Evolutionary conservation across 1,140 invertebrate species (phyloP).

Genomic region (Drosophila ironensis): DNA sequence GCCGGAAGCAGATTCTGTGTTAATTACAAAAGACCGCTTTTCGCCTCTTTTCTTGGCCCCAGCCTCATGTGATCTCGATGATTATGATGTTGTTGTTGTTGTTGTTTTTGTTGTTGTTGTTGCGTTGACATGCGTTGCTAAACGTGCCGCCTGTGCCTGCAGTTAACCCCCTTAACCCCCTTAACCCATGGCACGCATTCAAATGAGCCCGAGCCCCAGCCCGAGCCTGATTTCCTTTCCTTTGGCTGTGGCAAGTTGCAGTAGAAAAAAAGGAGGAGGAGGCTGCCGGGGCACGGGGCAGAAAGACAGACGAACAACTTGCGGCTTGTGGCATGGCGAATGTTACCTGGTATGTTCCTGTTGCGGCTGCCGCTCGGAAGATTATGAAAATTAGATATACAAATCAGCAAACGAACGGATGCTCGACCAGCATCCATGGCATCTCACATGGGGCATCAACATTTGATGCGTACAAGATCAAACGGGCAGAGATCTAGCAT

Average conservation of each 20-base stretch:
- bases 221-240: slow-evolving; percentile 71
- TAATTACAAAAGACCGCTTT: slow-evolving; percentile 67
- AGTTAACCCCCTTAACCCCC: background rate
- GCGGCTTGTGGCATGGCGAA: slow-evolving; percentile 51
- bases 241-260: slow-evolving; percentile 21
- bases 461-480: slow-evolving; percentile 64
- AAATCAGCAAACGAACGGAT: slow-evolving; percentile 79
- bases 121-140: slow-evolving; percentile 79
- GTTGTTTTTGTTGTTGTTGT: slow-evolving; percentile 52
- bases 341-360: slow-evolving; percentile 15
- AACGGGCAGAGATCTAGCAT: slow-evolving; percentile 13
- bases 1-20: slow-evolving; percentile 75
- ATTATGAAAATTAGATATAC: slow-evolving; percentile 82
- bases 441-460: slow-evolving; percentile 53
- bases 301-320: slow-evolving; percentile 32
- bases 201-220: slow-evolving; percentile 58
- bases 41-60: slow-evolving; percentile 14
- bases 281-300: too few species aligned
- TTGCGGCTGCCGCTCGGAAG: slow-evolving; percentile 40
- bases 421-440: slow-evolving; percentile 30
- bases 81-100: slow-evolving; percentile 52
- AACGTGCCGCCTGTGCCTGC: slow-evolving; percentile 62
- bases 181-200: slow-evolving; percentile 50
- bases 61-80: slow-evolving; percentile 12
- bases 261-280: too few species aligned